Evolutionary conservation across 2,113 vertebrate species (phyloP), one percentile per base, ranked within the genome.

Genomic region (Amia ocellicauda): DNA sequence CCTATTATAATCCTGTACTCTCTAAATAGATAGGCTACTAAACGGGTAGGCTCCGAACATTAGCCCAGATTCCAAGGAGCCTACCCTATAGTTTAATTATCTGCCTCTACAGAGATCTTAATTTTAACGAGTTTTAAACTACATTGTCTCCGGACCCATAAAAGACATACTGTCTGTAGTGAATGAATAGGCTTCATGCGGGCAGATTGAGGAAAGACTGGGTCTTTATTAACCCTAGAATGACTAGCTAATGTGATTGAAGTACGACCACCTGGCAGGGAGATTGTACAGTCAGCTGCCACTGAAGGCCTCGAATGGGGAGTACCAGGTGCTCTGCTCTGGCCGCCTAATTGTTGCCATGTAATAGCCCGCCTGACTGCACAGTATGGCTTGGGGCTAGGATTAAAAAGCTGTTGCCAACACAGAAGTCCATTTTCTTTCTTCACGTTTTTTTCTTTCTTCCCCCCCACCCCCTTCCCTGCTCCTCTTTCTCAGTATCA

Each of bases 231-330:
- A 93, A 93, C 93, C 93, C 90, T 90, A 78, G 87, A 91, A 78
- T 90, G 89, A 84, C 91, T 91, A 83, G 88, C 83, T 90, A 88
- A 88, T 91, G 90, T 89, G 78, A 92, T 84, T 94, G 92, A 93
- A 91, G 93, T 81, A 74, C 79, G 82, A 83, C 91, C 94, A 95
- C 92, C 94, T 95, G 93, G 92, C 91, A 89, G 85, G 81, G 88
- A 87, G 87, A 86, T 89, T 86, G 88, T 83, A 80, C 82, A 82
- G 82, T 94, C 90, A 93, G 93, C 93, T 94, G 93, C 91, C 78
- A 82, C 83, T 89, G 86, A 89, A 90, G 90, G 86, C 84, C 81
- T 50, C 50, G 79, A 85, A 86, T 80, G 73, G 71, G 75, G 88
- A 88, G 84, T 77, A 91, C 92, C 93, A 94, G 93, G 93, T 94